These are phyloP conservation scores for Thysanoteuthis rhombus DNA, from an alignment of 2,888 invertebrate species.

Conservation along the genomic window DNA sequence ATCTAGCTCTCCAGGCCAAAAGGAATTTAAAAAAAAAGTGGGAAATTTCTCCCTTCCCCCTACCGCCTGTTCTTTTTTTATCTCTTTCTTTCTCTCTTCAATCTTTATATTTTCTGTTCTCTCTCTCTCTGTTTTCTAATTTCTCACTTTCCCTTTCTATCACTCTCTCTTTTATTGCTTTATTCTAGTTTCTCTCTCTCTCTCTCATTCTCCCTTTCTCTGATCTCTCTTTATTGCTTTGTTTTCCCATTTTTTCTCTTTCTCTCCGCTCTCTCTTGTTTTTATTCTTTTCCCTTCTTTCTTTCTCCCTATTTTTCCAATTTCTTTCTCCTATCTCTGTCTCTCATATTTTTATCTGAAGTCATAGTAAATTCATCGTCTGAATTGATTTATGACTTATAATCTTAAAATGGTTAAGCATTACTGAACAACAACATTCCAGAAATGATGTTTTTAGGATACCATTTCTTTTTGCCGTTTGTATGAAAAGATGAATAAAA, in stretches of 20 bases:
- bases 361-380: neutral
- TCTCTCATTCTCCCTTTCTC: neutral
- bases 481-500: neutral
- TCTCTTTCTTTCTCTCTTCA: neutral
- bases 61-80: neutral
- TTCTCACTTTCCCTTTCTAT: neutral
- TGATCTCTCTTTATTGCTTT: too few relatives aligned
- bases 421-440: slow-evolving; percentile 12
- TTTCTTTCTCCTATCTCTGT: neutral
- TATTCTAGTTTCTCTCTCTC: neutral
- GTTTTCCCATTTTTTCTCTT: neutral
- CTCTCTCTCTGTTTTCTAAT: neutral
- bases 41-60: too few relatives aligned
- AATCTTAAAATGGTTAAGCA: neutral
- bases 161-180: neutral
- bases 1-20: too few relatives aligned
- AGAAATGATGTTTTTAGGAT: neutral
- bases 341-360: neutral
- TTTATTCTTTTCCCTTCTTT: neutral
- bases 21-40: too few relatives aligned
- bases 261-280: neutral
- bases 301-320: neutral
- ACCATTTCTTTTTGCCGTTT: neutral
- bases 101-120: neutral
- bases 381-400: slow-evolving; percentile 12